phyloP scores from a whole-genome alignment of 2,888 invertebrate species.

The Netelia melanura region DNA sequence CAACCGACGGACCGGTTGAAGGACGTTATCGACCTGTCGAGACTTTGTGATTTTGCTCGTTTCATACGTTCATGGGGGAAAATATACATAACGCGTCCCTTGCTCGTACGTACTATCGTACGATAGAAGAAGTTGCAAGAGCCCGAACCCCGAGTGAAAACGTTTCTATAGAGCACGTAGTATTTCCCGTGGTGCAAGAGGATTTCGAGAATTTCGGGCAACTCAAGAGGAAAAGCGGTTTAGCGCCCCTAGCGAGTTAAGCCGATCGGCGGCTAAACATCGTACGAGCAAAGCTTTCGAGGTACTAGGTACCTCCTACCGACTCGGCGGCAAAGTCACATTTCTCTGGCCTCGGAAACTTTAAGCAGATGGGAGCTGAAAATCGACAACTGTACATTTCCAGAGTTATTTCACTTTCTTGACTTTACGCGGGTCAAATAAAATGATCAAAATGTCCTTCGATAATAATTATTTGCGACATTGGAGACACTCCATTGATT shows the following conservation, averaged over 20 bases:
- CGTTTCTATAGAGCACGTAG: constrained; percentile 41
- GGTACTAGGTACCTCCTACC: constrained; percentile 42
- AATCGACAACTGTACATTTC: not conserved
- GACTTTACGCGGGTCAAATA: not conserved
- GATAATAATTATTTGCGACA: no score
- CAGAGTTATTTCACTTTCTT: not conserved
- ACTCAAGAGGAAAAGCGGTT: constrained; percentile 68
- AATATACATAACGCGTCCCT: constrained; percentile 37
- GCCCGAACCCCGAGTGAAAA: constrained; percentile 21
- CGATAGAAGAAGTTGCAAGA: constrained; percentile 30
- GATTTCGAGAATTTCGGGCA: constrained; percentile 58
- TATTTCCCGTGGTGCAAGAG: constrained; percentile 59
- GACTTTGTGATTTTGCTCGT: constrained; percentile 23
- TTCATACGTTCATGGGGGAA: constrained; percentile 26
- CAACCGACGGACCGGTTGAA: constrained; percentile 22
- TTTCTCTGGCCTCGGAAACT: constrained; percentile 14
- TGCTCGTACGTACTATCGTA: constrained; percentile 18
- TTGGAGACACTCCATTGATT: not conserved
- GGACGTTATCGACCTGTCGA: constrained; percentile 36
- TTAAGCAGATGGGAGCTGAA: constrained; percentile 8
- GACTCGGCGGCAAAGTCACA: constrained; percentile 42
- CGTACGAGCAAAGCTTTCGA: constrained; percentile 25
- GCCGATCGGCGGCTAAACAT: constrained; percentile 67
- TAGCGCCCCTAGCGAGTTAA: constrained; percentile 60
- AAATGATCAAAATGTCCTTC: not conserved